Evolutionary conservation across 2,797 vertebrate genomes (phyloP).

Genomic region (Acanthornis magna): DNA sequence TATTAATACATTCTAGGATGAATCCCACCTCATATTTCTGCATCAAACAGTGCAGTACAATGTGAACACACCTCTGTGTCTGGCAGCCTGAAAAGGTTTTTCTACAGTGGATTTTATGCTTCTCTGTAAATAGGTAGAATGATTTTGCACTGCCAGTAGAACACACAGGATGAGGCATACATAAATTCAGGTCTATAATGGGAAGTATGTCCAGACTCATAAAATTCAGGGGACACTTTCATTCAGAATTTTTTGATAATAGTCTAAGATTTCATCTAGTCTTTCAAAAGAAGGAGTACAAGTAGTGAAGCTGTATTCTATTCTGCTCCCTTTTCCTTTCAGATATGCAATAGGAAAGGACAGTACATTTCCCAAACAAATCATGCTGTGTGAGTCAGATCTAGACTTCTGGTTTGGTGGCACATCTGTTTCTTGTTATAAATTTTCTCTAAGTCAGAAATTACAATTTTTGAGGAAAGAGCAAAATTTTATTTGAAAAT

Average conservation of each 20-base stretch:
- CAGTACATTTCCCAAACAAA: neutral
- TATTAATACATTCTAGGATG: neutral
- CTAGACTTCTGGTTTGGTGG: neutral
- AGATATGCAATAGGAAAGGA: neutral
- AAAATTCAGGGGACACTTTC: neutral
- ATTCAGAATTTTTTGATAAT: neutral
- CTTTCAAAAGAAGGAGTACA: neutral
- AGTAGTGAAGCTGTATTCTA: neutral
- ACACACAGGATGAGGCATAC: neutral
- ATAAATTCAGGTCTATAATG: neutral
- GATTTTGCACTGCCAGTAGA: neutral
- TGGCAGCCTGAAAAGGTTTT: neutral
- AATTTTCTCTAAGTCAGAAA: neutral
- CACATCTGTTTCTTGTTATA: neutral
- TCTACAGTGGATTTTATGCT: neutral
- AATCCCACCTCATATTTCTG: neutral
- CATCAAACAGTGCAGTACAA: too few species aligned
- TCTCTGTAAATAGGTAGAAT: neutral
- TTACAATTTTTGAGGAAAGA: neutral
- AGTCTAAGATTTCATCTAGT: neutral
- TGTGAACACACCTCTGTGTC: rapidly evolving
- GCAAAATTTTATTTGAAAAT: neutral
- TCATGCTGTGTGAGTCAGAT: neutral
- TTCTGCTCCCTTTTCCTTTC: neutral
- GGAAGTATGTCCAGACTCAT: neutral